Base-by-base conservation (phyloP, 2,888 invertebrate genomes). In the Dinocampus coccinellae region DNA sequence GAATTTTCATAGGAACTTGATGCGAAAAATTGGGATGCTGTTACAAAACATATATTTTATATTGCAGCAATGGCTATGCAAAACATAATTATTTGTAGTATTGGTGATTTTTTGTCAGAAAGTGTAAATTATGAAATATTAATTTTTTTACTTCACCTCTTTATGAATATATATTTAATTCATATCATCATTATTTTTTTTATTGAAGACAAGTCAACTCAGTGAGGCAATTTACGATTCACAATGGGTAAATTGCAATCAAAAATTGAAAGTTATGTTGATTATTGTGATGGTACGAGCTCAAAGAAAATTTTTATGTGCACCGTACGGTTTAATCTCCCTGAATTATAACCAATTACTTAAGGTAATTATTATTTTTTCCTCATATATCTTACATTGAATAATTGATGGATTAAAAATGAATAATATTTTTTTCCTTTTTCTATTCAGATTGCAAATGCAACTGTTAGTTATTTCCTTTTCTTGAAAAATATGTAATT, bases 261-360 rank as follows among this genome's bases (percentile, higher is more conserved):
- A 73, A 20, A 62, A 72, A 65, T 73, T 74, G 33, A 73, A 71
- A 26, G 39, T 52, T n/a, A 63, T 73, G 57, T 34, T 77, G 0
- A 53, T 67, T n/a, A 64, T 73, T 11, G 68, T 76, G 29, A 66
- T 77, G 69, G 68, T 75, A 36, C 57, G 76, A 60, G 69, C 76
- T 3, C 77, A 76, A 39, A 75, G 62, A 47, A 64, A 63, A 16
- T 76, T 74, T 66, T 39, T 33, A 29, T 77, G 69, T 68, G 74
- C 72, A 10, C 75, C 74, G 39, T 76, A 74, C 24, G 77, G 76
- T 62, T 63, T 77, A 33, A 75, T 76, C 42, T 9, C 42, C 9
- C 42, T 76, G 10, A 74, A 72, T 70, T 61, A 75, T 39, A 62
- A 52, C 3, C 76, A 77, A 65, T 63, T 77, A n/a, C 70, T 74